Evolutionary conservation across 2,888 invertebrate genomes (phyloP).

Genomic region (Unio delphinus): DNA sequence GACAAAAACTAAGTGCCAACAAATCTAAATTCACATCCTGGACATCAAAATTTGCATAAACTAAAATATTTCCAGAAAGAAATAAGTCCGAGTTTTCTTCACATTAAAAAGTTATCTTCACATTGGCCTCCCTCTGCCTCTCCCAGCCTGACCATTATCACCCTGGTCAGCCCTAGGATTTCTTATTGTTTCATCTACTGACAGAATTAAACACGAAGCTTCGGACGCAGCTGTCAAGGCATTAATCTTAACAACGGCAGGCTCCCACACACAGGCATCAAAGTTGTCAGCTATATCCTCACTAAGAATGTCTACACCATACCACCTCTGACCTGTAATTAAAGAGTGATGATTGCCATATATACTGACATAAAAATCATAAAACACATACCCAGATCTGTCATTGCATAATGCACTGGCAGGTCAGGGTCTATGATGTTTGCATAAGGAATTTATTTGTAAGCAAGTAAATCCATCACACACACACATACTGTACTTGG

Average conservation of each 20-base stretch:
- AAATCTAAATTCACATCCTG: too few relatives aligned
- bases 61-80: too few relatives aligned
- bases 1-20: too few relatives aligned
- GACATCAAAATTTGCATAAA: too few relatives aligned
- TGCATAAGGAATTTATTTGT: too few relatives aligned
- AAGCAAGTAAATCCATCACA: too few relatives aligned
- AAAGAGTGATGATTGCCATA: too few relatives aligned
- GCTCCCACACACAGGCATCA: constrained; percentile 96
- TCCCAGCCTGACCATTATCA: constrained; percentile 39
- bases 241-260: constrained; percentile 95
- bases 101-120: constrained; percentile 39
- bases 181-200: constrained; percentile 97
- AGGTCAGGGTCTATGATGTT: too few relatives aligned
- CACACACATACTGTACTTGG: too few relatives aligned
- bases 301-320: constrained; percentile 93
- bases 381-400: too few relatives aligned
- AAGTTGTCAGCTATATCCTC: constrained; percentile 97
- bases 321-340: constrained; percentile 85
- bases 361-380: too few relatives aligned
- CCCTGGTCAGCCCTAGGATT: constrained; percentile 57
- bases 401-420: too few relatives aligned
- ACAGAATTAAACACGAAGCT: constrained; percentile 95
- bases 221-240: constrained; percentile 95
- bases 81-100: background rate
- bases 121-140: constrained; percentile 65